These are phyloP conservation scores for Lutjanus campechanus DNA, from an alignment of 2,797 vertebrate species.

Conservation along the genomic window DNA sequence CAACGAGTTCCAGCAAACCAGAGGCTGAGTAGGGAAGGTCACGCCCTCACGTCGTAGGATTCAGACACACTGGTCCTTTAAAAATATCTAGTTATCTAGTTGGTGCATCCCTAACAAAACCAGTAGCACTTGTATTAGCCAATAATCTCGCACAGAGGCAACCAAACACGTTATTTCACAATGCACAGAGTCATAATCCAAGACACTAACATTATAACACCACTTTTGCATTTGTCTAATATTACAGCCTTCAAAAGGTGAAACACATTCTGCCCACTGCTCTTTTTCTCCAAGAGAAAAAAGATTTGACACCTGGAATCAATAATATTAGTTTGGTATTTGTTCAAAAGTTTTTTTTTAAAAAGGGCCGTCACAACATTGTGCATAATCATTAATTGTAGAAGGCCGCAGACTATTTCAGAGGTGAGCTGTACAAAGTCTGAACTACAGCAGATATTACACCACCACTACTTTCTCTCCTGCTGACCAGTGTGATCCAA, in stretches of 20 bases:
- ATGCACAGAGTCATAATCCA: not conserved
- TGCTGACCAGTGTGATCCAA: constrained; percentile 30
- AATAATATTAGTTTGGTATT: not conserved
- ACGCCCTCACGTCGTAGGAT: too few relatives aligned
- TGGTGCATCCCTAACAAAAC: too few relatives aligned
- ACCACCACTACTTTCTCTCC: constrained; percentile 2
- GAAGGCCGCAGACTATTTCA: too few relatives aligned
- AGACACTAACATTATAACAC: not conserved
- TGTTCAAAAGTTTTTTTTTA: not conserved
- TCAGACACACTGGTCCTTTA: too few relatives aligned
- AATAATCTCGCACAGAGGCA: not conserved
- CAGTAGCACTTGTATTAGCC: too few relatives aligned
- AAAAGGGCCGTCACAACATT: not conserved
- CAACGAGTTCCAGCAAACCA: too few relatives aligned
- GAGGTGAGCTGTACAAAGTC: constrained; percentile 8
- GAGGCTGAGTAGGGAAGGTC: too few relatives aligned
- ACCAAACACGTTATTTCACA: too few relatives aligned
- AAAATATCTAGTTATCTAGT: too few relatives aligned
- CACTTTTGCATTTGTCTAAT: not conserved
- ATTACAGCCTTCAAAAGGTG: not conserved
- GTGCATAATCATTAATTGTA: not conserved
- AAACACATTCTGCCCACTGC: too few relatives aligned
- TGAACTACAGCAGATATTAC: not conserved
- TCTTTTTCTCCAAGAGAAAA: not conserved
- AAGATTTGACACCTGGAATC: not conserved